Base-by-base conservation (phyloP, 1,140 invertebrate genomes). In the Antheraea mylitta region DNA sequence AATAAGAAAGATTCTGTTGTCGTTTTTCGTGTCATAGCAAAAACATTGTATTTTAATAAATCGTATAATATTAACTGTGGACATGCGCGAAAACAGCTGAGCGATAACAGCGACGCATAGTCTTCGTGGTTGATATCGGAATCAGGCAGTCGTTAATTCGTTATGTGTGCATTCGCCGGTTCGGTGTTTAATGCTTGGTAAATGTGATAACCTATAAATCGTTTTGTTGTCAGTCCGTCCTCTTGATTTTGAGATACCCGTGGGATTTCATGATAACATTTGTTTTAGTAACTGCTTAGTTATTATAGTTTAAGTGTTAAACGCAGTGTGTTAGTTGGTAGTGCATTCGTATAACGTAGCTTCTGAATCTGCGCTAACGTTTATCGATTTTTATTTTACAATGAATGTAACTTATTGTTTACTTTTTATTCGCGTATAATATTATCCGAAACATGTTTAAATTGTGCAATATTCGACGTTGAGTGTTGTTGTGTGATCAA, bases 91-190 rank as follows among this genome's bases (percentile, higher is more conserved):
- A 83, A 92, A 90, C 87, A 92, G 88, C 90, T 91, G 91, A 90
- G 83, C 80, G 82, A 82, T 70, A 72, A 71, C 73, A 75, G 86
- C 90, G 86, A 76, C 87, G 69, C 78, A 42, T 69, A 62, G 81
- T 81, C 87, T 42, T 69, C 66, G 81, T 81, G 89, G 89, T 73
- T 68, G 58, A 71, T 74, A 74, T 68, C 42, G 18, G 83, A 86
- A 92, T 85, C 90, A 91, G 66, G 76, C 87, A 92, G 91, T 92
- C 88, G 89, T 89, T 88, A 91, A 92, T 90, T 92, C 88, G 89
- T 89, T 88, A 91, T 85, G 90, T 90, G 91, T 91, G 85, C 85
- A 86, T 83, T 81, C 80, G 88, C 85, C 87, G 87, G 85, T 73
- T 80, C 80, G 87, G 89, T 89, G 81, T 86, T 81, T 87, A 81